A percentile compares a stretch with the other conserved stretches of the same genome.
Evolutionary conservation across 2,888 invertebrate species (phyloP).

Genomic region (Sclerodermus sp.): DNA sequence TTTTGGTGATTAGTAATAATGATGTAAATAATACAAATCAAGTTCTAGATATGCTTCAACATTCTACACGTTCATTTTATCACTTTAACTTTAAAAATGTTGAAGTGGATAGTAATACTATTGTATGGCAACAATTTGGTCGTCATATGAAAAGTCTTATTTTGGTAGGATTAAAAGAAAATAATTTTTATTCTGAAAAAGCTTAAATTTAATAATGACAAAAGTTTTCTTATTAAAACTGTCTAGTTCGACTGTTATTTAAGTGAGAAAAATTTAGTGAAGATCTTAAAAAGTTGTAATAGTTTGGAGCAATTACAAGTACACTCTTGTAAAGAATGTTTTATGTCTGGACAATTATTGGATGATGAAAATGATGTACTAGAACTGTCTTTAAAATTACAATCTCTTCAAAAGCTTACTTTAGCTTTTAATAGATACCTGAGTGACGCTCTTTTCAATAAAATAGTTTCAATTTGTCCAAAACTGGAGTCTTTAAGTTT

Average conservation of each 20-base stretch:
- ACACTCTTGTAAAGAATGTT: slow-evolving; percentile 69
- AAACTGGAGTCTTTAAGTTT: slow-evolving; percentile 66
- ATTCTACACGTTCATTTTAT: slow-evolving; percentile 57
- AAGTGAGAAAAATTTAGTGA: slow-evolving; percentile 66
- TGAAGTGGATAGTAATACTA: slow-evolving; percentile 60
- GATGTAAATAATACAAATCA: slow-evolving; percentile 56
- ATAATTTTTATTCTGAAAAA: background rate
- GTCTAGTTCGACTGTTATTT: slow-evolving; percentile 62
- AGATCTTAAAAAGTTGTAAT: slow-evolving; percentile 63
- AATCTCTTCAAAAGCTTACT: slow-evolving; percentile 64
- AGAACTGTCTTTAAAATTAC: slow-evolving; percentile 55
- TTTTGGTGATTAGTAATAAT: slow-evolving; percentile 60
- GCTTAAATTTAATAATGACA: background rate
- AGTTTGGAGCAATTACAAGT: slow-evolving; percentile 65
- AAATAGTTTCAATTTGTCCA: slow-evolving; percentile 66
- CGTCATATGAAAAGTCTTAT: slow-evolving; percentile 62
- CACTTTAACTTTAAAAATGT: slow-evolving; percentile 63
- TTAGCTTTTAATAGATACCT: slow-evolving; percentile 71
- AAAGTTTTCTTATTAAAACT: background rate
- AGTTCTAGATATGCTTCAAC: slow-evolving; percentile 57
- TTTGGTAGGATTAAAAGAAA: slow-evolving; percentile 49
- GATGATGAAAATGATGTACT: slow-evolving; percentile 65
- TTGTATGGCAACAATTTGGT: slow-evolving; percentile 66
- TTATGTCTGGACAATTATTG: slow-evolving; percentile 73
- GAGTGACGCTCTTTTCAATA: slow-evolving; percentile 73